Evolutionary conservation across 2,797 vertebrate species (phyloP).

Genomic region (Picus viridis): DNA sequence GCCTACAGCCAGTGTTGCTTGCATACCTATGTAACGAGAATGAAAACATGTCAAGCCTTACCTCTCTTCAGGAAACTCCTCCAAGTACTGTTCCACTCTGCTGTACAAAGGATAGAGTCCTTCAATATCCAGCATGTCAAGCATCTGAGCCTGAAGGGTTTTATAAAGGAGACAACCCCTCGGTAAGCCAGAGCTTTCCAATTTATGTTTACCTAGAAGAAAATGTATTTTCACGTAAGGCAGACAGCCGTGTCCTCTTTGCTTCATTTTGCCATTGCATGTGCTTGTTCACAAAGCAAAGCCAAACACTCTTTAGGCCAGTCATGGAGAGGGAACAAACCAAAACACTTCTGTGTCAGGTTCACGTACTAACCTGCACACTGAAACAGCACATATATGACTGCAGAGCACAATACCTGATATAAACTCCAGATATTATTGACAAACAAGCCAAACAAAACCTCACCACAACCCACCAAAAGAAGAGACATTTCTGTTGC

Average conservation of each 20-base stretch:
- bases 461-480: not conserved
- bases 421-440: not conserved
- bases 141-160: slow-evolving; percentile 95
- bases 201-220: slow-evolving; percentile 83
- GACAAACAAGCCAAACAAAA: not conserved
- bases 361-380: not conserved
- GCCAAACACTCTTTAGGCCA: not conserved
- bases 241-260: not conserved
- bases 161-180: slow-evolving; percentile 90
- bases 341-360: not conserved
- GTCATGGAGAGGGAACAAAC: not conserved
- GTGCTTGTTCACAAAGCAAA: not conserved
- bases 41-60: slow-evolving; percentile 59
- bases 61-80: slow-evolving; percentile 94
- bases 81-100: slow-evolving; percentile 90
- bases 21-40: not conserved
- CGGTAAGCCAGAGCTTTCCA: slow-evolving; percentile 84
- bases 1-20: not conserved
- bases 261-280: not conserved
- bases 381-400: not conserved
- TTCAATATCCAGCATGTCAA: slow-evolving; percentile 95
- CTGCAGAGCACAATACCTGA: not conserved
- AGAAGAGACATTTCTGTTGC: too few relatives aligned
- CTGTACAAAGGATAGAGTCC: slow-evolving; percentile 92
- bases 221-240: slow-evolving; percentile 59